These are phyloP conservation scores for Tetranychus piercei DNA, from an alignment of 2,888 invertebrate genomes.

Conservation along the genomic window DNA sequence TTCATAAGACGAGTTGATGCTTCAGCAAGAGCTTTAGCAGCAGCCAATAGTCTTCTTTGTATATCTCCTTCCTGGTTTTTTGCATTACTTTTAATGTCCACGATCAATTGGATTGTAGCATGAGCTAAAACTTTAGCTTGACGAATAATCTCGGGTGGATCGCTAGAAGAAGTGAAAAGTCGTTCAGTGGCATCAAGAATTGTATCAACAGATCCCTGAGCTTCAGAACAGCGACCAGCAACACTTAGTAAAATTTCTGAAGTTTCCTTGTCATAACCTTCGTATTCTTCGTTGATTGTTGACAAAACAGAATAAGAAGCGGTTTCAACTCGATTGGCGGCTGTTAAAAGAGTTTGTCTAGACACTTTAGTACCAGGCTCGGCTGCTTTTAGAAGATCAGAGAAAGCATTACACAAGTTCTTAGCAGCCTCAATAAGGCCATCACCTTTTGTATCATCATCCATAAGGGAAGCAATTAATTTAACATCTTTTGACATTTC, in stretches of 20 bases:
- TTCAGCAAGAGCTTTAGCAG: constrained; percentile 80
- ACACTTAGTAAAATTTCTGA: neutral
- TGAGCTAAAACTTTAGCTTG: constrained; percentile 78
- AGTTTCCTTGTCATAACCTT: constrained; percentile 32
- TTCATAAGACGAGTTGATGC: constrained; percentile 94
- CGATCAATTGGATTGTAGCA: constrained; percentile 80
- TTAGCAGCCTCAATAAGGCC: constrained; percentile 75
- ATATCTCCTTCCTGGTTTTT: constrained; percentile 58
- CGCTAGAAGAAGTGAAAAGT: constrained; percentile 60
- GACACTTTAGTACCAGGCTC: constrained; percentile 88
- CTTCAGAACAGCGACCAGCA: constrained; percentile 24
- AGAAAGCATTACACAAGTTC: constrained; percentile 71
- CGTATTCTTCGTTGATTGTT: constrained; percentile 69
- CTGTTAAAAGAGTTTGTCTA: constrained; percentile 74
- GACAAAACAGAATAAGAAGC: constrained; percentile 81
- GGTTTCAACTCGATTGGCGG: constrained; percentile 92
- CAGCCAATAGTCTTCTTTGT: constrained; percentile 73
- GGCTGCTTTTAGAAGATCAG: constrained; percentile 76
- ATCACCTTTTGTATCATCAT: constrained; percentile 59
- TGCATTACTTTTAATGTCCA: constrained; percentile 83
- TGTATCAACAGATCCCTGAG: constrained; percentile 52
- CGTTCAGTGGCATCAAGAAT: constrained; percentile 76
- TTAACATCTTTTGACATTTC: constrained; percentile 81
- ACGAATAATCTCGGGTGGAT: constrained; percentile 79
- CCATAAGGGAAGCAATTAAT: constrained; percentile 85